Evolutionary conservation across 2,888 invertebrate genomes (phyloP), one percentile per base, ranked within the genome.

Genomic region (Drosophila peninsularis): DNA sequence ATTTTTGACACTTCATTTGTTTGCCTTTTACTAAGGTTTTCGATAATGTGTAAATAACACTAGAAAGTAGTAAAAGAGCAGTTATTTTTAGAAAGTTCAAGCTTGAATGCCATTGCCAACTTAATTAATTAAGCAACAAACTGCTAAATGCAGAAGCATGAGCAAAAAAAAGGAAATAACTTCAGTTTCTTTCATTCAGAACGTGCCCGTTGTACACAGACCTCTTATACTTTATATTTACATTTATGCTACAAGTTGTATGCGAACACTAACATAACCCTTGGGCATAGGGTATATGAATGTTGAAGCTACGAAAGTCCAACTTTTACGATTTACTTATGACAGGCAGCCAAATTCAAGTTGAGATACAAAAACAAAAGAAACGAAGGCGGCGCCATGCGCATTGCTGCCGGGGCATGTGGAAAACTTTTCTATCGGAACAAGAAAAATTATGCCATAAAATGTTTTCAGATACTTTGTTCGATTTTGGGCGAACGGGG

Each of bases 1-100:
- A 71, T 69, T 87, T 83, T 87, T 76, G 85, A 79, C 88, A 85
- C 83, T 87, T 84, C 83, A 83, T 88, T 83, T 85, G 82, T 77
- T 79, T 82, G 72, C 72, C 71, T 56, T 69, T 74, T 84, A 87
- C 75, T 85, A 77, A 87, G 70, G 64, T 77, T 78, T 86, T 75
- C 87, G 78, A 36, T 71, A 75, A 62, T 70, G 52, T 79, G 75
- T 76, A 69, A 75, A 82, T 21, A 42, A 42, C 6, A 13, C 6
- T 13, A 21, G 14, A 49, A 65, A 65, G 61, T 56, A 47, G 61
- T 62, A 50, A 55, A 55, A 42, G 36, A 21, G 36, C 5, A 45
- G 30, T 13, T 27, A 42, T 42, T 32, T 32, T 32, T 1, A 30
- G 21, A 32, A 10, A 30, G 17, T 14, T 17, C 30, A 1, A 30